Base-by-base conservation (phyloP, 1,140 invertebrate species). In the Ganaspis sp. region DNA sequence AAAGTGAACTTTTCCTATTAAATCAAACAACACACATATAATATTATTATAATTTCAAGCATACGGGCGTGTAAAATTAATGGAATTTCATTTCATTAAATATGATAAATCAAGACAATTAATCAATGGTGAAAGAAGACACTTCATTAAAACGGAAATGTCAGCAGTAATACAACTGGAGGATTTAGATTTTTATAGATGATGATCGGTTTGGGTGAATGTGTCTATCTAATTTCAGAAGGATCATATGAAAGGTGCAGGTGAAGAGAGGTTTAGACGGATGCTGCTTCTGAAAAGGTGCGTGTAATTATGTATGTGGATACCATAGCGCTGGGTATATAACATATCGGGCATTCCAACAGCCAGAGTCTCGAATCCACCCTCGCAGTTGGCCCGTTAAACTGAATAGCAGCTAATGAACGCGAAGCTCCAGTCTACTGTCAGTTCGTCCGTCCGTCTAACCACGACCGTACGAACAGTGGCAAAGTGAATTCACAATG, bases 401-500 rank as follows among this genome's bases (percentile, higher is more conserved):
- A 89, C 86, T 90, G 89, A 90, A 90, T 90, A 90, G 89, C 85
- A 82, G 88, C 88, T 90, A 90, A 90, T 90, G 88, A 90, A 90
- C 89, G 86, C 83, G 83, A 84, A 85, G 87, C 87, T 85, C 83
- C 81, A 79, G 82, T 82, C 87, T 78, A 77, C 80, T 87, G 79
- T 84, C 74, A 58, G 77, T 82, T 81, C 80, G 75, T 80, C 81
- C 81, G 80, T 86, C 81, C 79, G 81, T 82, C 83, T 81, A 80
- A 82, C 83, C 78, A 77, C 74, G 78, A 71, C 64, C 73, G 80
- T 74, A 78, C 78, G 73, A 80, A 72, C 78, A 82, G 76, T 76
- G 78, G 74, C 79, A 79, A 78, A 75, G 73, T 78, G 70, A 75
- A 74, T 72, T 69, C 77, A 71, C 40, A 54, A 73, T 54, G 29